Percentiles rank a stretch among this genome's conserved stretches.
Evolutionary conservation across 2,113 vertebrate genomes (phyloP).

Genomic region (Muscicapa adusta): DNA sequence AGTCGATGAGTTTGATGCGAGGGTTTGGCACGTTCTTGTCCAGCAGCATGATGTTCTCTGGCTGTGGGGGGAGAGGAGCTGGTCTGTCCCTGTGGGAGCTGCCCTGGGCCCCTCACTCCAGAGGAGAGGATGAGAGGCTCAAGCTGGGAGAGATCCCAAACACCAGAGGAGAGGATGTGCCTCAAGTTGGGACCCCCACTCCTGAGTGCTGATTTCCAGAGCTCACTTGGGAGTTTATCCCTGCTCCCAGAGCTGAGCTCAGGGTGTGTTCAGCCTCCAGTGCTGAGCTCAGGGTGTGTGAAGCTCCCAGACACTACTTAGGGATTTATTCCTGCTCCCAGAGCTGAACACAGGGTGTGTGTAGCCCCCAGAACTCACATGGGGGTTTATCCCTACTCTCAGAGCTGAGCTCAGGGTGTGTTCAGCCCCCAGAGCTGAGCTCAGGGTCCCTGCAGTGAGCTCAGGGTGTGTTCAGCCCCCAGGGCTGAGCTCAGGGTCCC

Average conservation of each 20-base stretch:
- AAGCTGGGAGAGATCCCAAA: background rate
- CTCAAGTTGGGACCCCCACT: background rate
- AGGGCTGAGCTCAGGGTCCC: no score
- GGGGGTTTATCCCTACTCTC: no score
- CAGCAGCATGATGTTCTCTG: conserved; percentile 97
- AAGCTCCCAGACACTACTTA: background rate
- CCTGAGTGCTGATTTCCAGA: background rate
- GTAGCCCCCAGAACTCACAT: no score
- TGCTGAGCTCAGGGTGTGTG: fast-evolving
- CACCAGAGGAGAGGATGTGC: background rate
- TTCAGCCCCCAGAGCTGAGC: no score
- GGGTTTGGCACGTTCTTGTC: conserved; percentile 92
- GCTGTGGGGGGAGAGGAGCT: conserved; percentile 60
- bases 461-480: no score
- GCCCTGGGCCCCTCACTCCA: background rate
- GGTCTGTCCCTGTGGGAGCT: no score
- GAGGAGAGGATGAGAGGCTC: fast-evolving
- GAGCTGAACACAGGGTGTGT: no score
- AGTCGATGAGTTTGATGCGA: conserved; percentile 96
- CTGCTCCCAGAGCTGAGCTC: background rate
- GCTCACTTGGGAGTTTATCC: fast-evolving
- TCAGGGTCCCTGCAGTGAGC: no score
- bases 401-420: no score
- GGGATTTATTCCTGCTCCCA: background rate
- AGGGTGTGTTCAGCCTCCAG: background rate